phyloP scores from a whole-genome alignment of 2,888 invertebrate species.

The Polia nebulosa region DNA sequence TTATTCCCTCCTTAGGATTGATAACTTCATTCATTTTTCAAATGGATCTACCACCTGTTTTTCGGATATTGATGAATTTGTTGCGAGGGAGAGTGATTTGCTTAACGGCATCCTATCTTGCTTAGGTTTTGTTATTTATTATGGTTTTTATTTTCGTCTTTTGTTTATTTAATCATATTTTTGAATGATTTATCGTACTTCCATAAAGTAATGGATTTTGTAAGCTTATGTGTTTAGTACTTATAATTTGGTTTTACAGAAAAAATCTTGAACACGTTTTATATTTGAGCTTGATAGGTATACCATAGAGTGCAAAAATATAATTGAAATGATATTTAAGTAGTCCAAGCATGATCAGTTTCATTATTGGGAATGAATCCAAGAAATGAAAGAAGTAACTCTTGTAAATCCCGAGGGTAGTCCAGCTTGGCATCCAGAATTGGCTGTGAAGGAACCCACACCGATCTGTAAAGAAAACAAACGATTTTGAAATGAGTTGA shows the following conservation, averaged over 20 bases:
- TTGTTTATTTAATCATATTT: slow-evolving; percentile 36
- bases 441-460: slow-evolving; percentile 76
- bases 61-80: slow-evolving; percentile 66
- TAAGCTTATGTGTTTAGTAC: not conserved
- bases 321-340: not conserved
- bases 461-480: slow-evolving; percentile 69
- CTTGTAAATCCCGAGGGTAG: slow-evolving; percentile 79
- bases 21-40: slow-evolving; percentile 88
- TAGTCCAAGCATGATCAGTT: not conserved
- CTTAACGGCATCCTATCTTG: slow-evolving; percentile 57
- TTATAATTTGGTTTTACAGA: not conserved
- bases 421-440: slow-evolving; percentile 75
- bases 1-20: slow-evolving; percentile 83
- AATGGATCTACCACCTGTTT: slow-evolving; percentile 62
- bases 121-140: slow-evolving; percentile 45
- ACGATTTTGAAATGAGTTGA: not conserved
- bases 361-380: slow-evolving; percentile 73
- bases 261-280: too few relatives aligned
- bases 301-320: too few relatives aligned
- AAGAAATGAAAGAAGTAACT: slow-evolving; percentile 75
- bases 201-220: not conserved
- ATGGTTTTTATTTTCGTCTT: slow-evolving; percentile 27
- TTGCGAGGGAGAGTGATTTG: slow-evolving; percentile 62
- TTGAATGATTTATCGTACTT: slow-evolving; percentile 22
- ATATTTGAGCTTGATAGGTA: too few relatives aligned